Evolutionary conservation across 2,113 vertebrate species (phyloP).

Genomic region (Hypanus sabinus): DNA sequence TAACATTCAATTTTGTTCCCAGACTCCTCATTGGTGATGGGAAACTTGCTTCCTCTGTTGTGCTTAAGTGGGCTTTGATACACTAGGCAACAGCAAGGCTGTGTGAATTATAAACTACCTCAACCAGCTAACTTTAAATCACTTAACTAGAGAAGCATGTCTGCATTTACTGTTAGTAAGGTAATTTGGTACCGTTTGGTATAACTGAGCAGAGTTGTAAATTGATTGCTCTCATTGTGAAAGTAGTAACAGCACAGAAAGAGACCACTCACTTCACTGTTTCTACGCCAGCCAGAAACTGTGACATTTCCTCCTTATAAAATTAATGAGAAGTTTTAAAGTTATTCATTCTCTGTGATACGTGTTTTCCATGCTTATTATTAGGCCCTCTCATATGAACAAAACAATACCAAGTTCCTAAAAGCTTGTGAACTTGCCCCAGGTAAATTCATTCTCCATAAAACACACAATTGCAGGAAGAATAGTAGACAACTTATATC

Average conservation of each 20-base stretch:
- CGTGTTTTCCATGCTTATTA: background rate
- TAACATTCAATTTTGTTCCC: background rate
- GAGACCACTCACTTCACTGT: no score
- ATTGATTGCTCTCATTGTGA: background rate
- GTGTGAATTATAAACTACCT: background rate
- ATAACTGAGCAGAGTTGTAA: background rate
- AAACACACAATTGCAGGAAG: background rate
- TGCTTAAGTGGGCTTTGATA: background rate
- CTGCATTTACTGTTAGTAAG: background rate
- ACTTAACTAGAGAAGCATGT: background rate
- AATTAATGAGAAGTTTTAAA: background rate
- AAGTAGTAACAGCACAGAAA: background rate
- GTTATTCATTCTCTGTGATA: background rate
- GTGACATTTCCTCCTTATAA: background rate
- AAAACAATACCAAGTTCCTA: background rate
- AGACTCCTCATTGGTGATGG: background rate
- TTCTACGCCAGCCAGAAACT: no score
- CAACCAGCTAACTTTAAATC: background rate
- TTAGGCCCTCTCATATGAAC: background rate
- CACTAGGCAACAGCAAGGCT: background rate
- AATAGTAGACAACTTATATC: background rate
- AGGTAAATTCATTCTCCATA: background rate
- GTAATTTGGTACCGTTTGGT: background rate
- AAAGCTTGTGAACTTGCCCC: background rate
- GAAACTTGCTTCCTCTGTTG: background rate